phyloP scores from a whole-genome alignment of 2,113 vertebrate genomes.

The Elachura formosa region DNA sequence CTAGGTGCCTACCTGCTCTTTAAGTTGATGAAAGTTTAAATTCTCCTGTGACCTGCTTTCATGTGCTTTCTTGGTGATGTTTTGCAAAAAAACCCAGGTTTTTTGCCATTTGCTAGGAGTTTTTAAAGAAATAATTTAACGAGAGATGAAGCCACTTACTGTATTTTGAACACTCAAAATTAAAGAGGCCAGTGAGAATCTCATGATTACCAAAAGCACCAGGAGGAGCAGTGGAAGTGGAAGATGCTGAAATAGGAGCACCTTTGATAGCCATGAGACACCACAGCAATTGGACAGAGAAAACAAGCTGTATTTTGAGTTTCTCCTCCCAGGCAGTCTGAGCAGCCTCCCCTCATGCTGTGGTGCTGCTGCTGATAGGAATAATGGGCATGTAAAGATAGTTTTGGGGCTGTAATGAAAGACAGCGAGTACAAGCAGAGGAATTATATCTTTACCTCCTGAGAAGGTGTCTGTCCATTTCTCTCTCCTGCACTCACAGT shows the following conservation, averaged over 20 bases:
- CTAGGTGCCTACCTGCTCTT: not conserved
- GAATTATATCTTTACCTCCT: not conserved
- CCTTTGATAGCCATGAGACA: not conserved
- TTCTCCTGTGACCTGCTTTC: not conserved
- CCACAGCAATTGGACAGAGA: not conserved
- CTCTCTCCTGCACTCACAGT: not conserved
- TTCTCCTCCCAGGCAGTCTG: not conserved
- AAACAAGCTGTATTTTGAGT: not conserved
- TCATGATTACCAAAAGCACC: not conserved
- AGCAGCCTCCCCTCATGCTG: not conserved
- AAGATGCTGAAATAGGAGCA: not conserved
- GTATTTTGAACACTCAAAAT: not conserved
- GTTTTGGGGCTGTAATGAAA: not conserved
- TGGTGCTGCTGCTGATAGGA: not conserved
- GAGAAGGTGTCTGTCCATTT: not conserved
- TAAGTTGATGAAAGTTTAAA: not conserved
- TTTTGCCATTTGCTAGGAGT: not conserved
- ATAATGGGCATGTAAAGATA: not conserved
- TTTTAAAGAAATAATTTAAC: not conserved
- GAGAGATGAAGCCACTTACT: rapidly evolving
- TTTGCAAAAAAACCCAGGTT: not conserved
- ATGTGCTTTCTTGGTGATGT: not conserved
- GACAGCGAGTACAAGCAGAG: not conserved
- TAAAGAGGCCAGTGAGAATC: not conserved
- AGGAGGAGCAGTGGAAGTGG: not conserved